Percentiles rank a stretch among this genome's conserved stretches.
Conservation (phyloP, 2,113 vertebrate genomes). For the Rana temporaria region DNA sequence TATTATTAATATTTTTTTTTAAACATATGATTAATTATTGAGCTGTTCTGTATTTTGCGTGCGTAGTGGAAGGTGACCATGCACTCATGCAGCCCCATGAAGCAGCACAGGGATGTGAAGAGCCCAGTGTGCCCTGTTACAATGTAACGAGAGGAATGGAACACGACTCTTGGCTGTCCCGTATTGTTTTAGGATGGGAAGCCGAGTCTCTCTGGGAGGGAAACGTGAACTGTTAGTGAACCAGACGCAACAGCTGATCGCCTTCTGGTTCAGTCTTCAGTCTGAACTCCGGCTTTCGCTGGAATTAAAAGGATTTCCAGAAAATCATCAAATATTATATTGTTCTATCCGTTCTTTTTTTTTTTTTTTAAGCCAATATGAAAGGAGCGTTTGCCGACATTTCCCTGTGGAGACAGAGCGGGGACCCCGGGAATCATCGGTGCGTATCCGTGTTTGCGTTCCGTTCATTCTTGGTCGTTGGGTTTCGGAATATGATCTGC, state of each 20-base stretch:
- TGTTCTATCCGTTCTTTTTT: background rate
- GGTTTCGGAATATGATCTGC: background rate
- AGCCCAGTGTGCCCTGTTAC: background rate
- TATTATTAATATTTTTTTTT: too few relatives aligned
- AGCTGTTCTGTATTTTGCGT: too few relatives aligned
- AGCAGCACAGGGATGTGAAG: too few relatives aligned
- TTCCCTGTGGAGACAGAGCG: background rate
- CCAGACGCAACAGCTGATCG: background rate
- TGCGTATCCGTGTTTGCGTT: background rate
- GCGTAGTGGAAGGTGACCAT: too few relatives aligned
- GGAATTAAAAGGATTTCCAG: conserved; percentile 23
- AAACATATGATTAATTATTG: too few relatives aligned
- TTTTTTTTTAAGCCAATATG: background rate
- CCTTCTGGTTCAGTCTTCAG: background rate
- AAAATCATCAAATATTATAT: conserved; percentile 18
- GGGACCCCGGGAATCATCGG: background rate
- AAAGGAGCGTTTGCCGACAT: conserved; percentile 1
- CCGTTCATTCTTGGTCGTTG: background rate
- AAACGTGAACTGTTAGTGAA: conserved; percentile 15
- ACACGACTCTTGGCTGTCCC: background rate
- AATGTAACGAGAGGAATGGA: background rate
- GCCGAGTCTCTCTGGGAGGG: background rate
- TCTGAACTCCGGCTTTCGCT: background rate
- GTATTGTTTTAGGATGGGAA: conserved; percentile 28
- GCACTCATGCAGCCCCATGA: too few relatives aligned